Evolutionary conservation across 2,113 vertebrate genomes (phyloP).

Genomic region (Pitta sordida): DNA sequence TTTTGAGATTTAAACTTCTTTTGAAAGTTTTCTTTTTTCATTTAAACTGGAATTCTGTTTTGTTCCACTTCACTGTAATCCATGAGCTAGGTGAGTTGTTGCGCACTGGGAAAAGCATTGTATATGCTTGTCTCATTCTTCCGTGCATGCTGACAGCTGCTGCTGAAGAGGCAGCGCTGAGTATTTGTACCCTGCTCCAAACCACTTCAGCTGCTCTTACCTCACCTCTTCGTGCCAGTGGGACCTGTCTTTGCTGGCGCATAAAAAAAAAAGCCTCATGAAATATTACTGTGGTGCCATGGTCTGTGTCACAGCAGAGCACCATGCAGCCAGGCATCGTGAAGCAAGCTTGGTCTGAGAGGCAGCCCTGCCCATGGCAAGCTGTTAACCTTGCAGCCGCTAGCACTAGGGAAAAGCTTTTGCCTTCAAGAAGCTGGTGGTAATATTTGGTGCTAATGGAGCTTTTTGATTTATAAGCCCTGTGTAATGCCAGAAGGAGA

Average conservation of each 20-base stretch:
- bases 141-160: fast-evolving
- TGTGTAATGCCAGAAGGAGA: background rate
- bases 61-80: background rate
- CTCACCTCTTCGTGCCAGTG: background rate
- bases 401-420: background rate
- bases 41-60: background rate
- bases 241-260: background rate
- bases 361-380: background rate
- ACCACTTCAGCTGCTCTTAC: background rate
- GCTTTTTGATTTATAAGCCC: background rate
- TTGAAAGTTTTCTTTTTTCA: background rate
- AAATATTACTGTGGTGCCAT: background rate
- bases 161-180: background rate
- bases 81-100: background rate
- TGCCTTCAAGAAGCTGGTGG: background rate
- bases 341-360: background rate
- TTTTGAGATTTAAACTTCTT: background rate
- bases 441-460: background rate
- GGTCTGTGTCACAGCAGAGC: background rate
- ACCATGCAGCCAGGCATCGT: background rate
- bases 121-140: background rate
- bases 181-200: background rate
- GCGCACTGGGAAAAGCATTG: background rate
- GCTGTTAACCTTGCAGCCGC: background rate
- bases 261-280: background rate